A percentile compares a stretch with the other conserved stretches of the same genome.
phyloP scores from a whole-genome alignment of 2,888 invertebrate genomes.

The Patella caerulea region DNA sequence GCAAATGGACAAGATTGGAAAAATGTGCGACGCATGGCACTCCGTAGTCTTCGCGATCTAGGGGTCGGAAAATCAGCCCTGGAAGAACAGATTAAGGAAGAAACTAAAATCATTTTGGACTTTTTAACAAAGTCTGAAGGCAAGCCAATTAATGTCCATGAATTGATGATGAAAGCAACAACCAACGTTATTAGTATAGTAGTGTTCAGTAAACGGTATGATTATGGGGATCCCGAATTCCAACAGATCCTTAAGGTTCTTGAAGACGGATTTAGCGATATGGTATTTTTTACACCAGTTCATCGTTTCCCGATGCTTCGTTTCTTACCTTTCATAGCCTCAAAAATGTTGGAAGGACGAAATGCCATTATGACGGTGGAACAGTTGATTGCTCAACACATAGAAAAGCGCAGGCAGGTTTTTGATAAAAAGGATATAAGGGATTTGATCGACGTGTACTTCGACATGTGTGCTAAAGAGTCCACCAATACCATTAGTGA shows the following conservation, averaged over 20 bases:
- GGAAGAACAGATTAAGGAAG: conserved; percentile 50
- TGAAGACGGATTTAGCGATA: conserved; percentile 46
- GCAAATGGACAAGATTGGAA: conserved; percentile 52
- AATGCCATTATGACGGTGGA: too few relatives aligned
- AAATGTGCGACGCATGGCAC: conserved; percentile 43
- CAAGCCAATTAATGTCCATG: conserved; percentile 41
- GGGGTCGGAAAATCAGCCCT: conserved; percentile 53
- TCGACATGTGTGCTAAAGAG: too few relatives aligned
- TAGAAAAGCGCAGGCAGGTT: too few relatives aligned
- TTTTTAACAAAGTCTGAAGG: too few relatives aligned
- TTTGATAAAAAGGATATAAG: too few relatives aligned
- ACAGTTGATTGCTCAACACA: too few relatives aligned
- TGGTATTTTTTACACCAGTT: conserved; percentile 48
- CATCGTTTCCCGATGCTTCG: conserved; percentile 54
- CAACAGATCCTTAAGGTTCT: conserved; percentile 46
- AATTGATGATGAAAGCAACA: conserved; percentile 46
- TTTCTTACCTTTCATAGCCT: conserved; percentile 43
- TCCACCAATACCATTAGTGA: too few relatives aligned
- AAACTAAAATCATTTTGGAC: conserved; percentile 40
- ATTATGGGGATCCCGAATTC: conserved; percentile 47
- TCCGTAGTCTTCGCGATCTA: conserved; percentile 53
- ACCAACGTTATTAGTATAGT: conserved; percentile 58
- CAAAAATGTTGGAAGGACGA: conserved; percentile 22
- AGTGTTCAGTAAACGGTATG: conserved; percentile 56
- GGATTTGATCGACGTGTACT: too few relatives aligned